phyloP scores from a whole-genome alignment of 2,797 vertebrate species.

The Manis crassicaudata region DNA sequence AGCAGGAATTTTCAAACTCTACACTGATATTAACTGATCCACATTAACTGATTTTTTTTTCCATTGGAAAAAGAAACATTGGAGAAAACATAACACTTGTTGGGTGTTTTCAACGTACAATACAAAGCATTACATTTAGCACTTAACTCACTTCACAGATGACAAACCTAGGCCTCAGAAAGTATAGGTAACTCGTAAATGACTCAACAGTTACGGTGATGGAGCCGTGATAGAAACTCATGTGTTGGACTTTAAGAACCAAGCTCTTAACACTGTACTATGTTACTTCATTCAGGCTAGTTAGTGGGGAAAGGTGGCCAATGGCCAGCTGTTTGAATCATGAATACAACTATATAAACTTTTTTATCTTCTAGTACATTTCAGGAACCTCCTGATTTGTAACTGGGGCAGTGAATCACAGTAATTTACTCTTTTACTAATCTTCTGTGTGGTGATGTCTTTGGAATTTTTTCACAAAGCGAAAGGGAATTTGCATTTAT shows the following conservation, averaged over 20 bases:
- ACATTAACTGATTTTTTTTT: background rate
- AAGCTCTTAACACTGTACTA: background rate
- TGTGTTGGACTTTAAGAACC: background rate
- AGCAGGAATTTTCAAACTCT: background rate
- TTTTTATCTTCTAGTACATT: background rate
- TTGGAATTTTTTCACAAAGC: slow-evolving; percentile 17
- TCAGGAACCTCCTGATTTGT: background rate
- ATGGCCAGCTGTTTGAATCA: background rate
- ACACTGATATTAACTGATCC: background rate
- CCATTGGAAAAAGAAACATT: background rate
- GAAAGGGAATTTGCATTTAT: background rate
- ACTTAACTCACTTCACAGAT: background rate
- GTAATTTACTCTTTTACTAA: background rate
- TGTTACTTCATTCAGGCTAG: background rate
- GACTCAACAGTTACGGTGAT: background rate
- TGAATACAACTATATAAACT: background rate
- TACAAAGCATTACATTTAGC: background rate
- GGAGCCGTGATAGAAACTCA: background rate
- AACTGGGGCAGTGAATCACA: background rate
- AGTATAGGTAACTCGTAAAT: background rate
- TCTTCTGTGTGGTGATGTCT: background rate
- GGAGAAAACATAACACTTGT: background rate
- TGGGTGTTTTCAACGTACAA: background rate
- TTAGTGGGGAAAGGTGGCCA: background rate
- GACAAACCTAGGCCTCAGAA: background rate